phyloP scores from a whole-genome alignment of 2,797 vertebrate genomes.

The Notolabrus celidotus region DNA sequence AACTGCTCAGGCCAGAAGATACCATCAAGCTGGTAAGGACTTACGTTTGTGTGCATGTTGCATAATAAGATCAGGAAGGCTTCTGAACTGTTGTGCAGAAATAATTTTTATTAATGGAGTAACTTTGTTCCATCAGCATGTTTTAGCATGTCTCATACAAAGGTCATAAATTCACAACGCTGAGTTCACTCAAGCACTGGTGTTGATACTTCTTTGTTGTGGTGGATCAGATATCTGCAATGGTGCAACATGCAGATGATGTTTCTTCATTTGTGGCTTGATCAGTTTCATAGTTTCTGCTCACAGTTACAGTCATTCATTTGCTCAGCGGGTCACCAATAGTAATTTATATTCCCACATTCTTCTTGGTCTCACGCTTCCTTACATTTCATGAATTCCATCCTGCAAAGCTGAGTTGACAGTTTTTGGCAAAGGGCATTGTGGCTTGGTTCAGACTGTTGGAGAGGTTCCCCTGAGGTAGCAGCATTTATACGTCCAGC shows the following conservation, averaged over 20 bases:
- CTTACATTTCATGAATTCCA: background rate
- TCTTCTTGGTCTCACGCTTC: too few relatives aligned
- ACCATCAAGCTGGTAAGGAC: constrained; percentile 91
- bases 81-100: background rate
- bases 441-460: background rate
- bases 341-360: background rate
- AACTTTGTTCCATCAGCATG: too few relatives aligned
- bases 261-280: background rate
- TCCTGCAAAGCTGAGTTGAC: background rate
- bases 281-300: background rate
- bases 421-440: background rate
- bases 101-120: background rate
- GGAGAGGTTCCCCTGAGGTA: background rate
- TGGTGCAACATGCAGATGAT: background rate
- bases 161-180: background rate
- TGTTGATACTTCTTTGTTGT: background rate
- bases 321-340: background rate
- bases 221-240: background rate
- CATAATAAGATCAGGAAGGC: background rate
- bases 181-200: background rate
- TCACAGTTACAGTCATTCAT: background rate
- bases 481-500: background rate
- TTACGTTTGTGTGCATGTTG: background rate
- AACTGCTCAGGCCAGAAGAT: constrained; percentile 90
- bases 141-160: background rate